Evolutionary conservation across 2,113 vertebrate genomes (phyloP).

Genomic region (Lontra canadensis): DNA sequence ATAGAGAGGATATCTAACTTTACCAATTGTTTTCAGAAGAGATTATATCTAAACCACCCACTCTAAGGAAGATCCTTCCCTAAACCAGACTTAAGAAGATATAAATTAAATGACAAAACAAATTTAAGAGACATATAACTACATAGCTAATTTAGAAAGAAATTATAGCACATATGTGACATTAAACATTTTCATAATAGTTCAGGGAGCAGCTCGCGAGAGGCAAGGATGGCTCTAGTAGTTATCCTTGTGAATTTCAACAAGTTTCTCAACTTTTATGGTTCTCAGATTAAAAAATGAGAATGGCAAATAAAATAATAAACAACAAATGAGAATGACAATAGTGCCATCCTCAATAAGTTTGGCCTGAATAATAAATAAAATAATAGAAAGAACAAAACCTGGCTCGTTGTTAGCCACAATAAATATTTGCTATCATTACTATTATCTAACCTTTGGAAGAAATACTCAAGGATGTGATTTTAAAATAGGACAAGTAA

Average conservation of each 20-base stretch:
- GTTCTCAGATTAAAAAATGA: background rate
- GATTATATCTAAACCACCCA: background rate
- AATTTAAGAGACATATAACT: background rate
- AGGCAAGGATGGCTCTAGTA: background rate
- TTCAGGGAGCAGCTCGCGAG: background rate
- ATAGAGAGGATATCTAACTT: background rate
- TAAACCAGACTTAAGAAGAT: background rate
- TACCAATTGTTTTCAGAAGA: background rate
- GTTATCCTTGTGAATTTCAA: background rate
- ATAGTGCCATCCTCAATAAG: background rate
- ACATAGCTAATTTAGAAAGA: background rate
- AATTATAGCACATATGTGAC: background rate
- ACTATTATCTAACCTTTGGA: background rate
- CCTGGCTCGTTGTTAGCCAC: background rate
- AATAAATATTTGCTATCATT: background rate
- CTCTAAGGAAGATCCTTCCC: background rate
- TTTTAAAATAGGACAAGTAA: background rate
- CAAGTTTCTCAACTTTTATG: background rate
- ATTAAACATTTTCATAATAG: background rate
- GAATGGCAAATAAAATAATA: background rate
- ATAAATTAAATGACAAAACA: background rate
- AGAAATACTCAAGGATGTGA: background rate
- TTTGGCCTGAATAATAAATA: background rate
- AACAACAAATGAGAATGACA: background rate
- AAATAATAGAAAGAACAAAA: constrained; percentile 3